Base-by-base conservation (phyloP, 2,113 vertebrate species). In the Epinephelus moara region DNA sequence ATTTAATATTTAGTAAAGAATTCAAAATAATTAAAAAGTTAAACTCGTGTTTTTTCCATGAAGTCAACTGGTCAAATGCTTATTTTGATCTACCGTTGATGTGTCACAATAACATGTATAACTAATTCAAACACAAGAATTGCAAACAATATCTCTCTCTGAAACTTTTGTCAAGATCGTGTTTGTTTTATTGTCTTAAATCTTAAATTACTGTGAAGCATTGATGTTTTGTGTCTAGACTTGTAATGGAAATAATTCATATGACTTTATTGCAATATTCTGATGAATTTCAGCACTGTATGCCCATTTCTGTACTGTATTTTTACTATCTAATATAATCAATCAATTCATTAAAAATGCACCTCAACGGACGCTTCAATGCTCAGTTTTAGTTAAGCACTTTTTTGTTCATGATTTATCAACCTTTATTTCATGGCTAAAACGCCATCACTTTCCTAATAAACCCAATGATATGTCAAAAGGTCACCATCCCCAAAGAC, bases 401-500 rank as follows among this genome's bases (percentile, higher is more conserved):
- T 63, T 69, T 72, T 90, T 84, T 74, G 80, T 86, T 78, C 78
- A 47, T 77, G 85, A 75, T 86, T 89, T 82, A 84, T 86, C 61
- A 57, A 92, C 86, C 84, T 91, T 92, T 90, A 93, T 82, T 87
- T 71, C 40, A 70, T 55, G 64, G 81, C 82, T 84, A 91, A 83
- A 89, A 91, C 81, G 53, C 77, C 75, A 92, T 89, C 56, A 80
- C 78, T 90, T 90, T 85, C 85, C 87, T 66, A 80, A 90, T 86
- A 81, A 92, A 87, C 80, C 80, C 89, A 86, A 84, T 78, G 86
- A 88, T 67, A 81, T 82, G 90, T 88, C 86, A 80, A 91, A 95
- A 95, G 93, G 93, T 93, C 92, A 89, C 61, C 61, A 57, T 84
- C 78, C 72, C 85, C 80, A 88, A 86, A 93, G 91, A 90, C 84